Evolutionary conservation across 1,140 invertebrate genomes (phyloP).

Genomic region (Telenomus remus): DNA sequence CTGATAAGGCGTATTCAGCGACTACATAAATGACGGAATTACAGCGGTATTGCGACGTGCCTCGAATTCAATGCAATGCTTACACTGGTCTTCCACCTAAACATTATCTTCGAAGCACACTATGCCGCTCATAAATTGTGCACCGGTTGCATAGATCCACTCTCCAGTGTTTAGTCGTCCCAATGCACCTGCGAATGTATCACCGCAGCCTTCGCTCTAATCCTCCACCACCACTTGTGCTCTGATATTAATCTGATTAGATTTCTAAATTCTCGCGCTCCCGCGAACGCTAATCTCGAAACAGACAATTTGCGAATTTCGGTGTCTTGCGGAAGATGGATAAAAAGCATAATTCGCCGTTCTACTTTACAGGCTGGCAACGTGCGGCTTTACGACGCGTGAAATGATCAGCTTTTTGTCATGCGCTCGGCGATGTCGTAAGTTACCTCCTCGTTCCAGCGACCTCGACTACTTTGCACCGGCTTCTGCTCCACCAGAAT

Average conservation of each 20-base stretch:
- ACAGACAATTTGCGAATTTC: not conserved
- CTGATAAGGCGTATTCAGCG: constrained; percentile 41
- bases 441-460: constrained; percentile 84
- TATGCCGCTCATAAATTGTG: constrained; percentile 40
- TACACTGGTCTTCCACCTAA: constrained; percentile 33
- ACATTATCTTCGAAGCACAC: constrained; percentile 47
- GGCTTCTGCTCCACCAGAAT: constrained; percentile 87
- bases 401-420: constrained; percentile 40
- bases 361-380: too few species aligned
- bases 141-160: constrained; percentile 40
- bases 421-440: constrained; percentile 20
- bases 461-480: constrained; percentile 89
- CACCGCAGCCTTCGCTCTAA: constrained; percentile 20
- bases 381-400: constrained; percentile 28
- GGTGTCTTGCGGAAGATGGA: constrained; percentile 1
- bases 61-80: constrained; percentile 37
- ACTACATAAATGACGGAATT: constrained; percentile 31
- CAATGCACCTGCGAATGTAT: constrained; percentile 31
- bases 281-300: too few species aligned
- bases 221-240: constrained; percentile 6
- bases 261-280: too few species aligned
- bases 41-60: constrained; percentile 26
- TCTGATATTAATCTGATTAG: not conserved
- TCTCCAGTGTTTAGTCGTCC: constrained; percentile 23
- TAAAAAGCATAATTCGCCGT: not conserved